These are phyloP conservation scores for Sclerodermus sp. DNA, from an alignment of 2,888 invertebrate genomes.

Conservation along the genomic window DNA sequence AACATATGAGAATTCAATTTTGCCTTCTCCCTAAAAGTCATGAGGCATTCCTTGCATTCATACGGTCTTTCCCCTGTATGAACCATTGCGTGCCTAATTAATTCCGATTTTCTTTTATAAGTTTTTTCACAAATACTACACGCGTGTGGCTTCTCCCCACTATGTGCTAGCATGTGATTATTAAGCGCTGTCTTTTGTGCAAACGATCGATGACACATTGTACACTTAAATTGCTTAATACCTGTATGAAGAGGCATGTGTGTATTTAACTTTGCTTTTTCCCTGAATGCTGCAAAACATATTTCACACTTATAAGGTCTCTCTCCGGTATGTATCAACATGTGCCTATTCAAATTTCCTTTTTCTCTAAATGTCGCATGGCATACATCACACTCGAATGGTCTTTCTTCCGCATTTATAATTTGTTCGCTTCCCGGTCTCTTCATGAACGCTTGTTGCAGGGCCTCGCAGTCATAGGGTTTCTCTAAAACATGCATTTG, in stretches of 20 bases:
- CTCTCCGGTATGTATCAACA: conserved; percentile 40
- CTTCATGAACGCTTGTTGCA: conserved; percentile 34
- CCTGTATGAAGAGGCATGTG: conserved; percentile 39
- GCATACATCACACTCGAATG: conserved; percentile 39
- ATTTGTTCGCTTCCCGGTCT: conserved; percentile 25
- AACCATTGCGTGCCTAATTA: conserved; percentile 51
- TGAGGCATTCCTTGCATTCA: conserved; percentile 52
- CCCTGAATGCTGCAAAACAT: conserved; percentile 42
- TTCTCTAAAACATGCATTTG: conserved; percentile 47
- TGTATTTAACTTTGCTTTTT: conserved; percentile 39
- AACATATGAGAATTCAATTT: conserved; percentile 53
- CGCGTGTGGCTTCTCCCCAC: conserved; percentile 50
- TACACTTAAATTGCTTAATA: conserved; percentile 47
- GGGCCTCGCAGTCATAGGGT: conserved; percentile 38
- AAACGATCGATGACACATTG: conserved; percentile 47
- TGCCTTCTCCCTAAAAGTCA: conserved; percentile 53
- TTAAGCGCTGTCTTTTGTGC: conserved; percentile 47
- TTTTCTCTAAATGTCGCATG: conserved; percentile 40
- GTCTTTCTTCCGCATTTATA: conserved; percentile 23
- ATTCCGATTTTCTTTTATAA: conserved; percentile 50
- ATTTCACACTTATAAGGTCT: conserved; percentile 44
- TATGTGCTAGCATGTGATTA: conserved; percentile 51
- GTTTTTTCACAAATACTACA: conserved; percentile 52
- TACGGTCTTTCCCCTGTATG: conserved; percentile 53
- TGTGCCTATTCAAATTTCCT: conserved; percentile 39